Base-by-base conservation (phyloP, 2,797 vertebrate species). In the Myiotriccus ornatus region DNA sequence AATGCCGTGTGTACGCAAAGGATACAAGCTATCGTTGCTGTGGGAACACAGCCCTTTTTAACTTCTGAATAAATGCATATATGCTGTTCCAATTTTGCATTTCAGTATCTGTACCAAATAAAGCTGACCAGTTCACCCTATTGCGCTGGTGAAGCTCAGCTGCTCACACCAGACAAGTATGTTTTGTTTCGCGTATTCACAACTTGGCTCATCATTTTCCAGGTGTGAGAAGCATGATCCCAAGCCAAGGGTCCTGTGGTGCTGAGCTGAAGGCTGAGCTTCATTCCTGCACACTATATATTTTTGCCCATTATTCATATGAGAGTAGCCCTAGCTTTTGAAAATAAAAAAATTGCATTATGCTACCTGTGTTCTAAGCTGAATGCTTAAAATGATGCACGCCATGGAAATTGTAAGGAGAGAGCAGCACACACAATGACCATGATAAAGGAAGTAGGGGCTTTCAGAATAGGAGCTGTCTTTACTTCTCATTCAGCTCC, bases 1-100 rank as follows among this genome's bases (percentile, higher is more conserved):
- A 89, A 87, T 50, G 57, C 35, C 52, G 5, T 39, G 35, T 76
- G 39, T 81, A 86, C 62, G 82, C 69, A 94, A 88, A 94, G 67
- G 78, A 60, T 79, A 57, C 69, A 74, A 92, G 77, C 92, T 91
- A 85, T 52, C 53, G 44, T 79, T 94, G 64, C 84, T 91, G 41
- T 86, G 84, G 93, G 96, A 96, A 73, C 73, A 77, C 32, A 81
- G 64, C 43, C 37, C 17, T 88, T 57, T 86, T 82, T 83, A 80
- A 75, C 37, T 76, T 81, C 46, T 77, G 60, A 89, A 70, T 93
- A 95, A 80, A 91, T 88, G 65, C 39, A 68, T 39, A 62, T 57
- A 34, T 8, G 19, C 28, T 77, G 18, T 84, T 60, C 47, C 52
- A 81, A 56, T 77, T 92, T 75, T 90, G 52, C 71, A 80, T 94